phyloP scores from a whole-genome alignment of 2,113 vertebrate genomes.

The Leuciscus idus region DNA sequence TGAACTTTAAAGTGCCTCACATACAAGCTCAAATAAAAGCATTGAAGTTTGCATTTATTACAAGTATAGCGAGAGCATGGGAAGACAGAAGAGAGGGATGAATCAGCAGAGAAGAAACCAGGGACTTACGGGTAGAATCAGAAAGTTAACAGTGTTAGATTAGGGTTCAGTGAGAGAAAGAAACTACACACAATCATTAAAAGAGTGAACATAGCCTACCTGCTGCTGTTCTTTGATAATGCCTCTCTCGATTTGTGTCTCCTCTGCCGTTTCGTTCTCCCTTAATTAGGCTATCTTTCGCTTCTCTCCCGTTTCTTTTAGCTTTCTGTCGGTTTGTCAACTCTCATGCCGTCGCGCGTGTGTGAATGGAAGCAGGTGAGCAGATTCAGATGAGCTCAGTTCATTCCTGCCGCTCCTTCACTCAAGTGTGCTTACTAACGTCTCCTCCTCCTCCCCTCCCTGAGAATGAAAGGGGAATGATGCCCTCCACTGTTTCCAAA shows the following conservation, averaged over 20 bases:
- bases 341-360: not conserved
- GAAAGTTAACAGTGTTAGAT: not conserved
- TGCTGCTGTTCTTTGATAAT: conserved; percentile 12
- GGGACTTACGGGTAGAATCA: not conserved
- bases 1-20: not conserved
- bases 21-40: not conserved
- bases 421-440: not conserved
- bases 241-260: not conserved
- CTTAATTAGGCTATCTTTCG: not conserved
- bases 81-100: not conserved
- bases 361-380: conserved; percentile 30
- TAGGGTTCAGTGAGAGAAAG: not conserved
- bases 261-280: not conserved
- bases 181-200: not conserved
- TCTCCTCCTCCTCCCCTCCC: not conserved
- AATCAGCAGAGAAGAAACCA: not conserved
- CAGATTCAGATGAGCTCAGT: not conserved
- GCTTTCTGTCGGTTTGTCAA: not conserved
- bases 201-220: conserved; percentile 20
- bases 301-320: not conserved
- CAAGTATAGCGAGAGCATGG: not conserved
- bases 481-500: not conserved
- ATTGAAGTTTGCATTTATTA: not conserved
- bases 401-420: not conserved
- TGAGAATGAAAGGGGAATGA: not conserved